Conservation (phyloP, 37 sponge, comb jelly and placozoan genomes). For the Eunapius fragilis region DNA sequence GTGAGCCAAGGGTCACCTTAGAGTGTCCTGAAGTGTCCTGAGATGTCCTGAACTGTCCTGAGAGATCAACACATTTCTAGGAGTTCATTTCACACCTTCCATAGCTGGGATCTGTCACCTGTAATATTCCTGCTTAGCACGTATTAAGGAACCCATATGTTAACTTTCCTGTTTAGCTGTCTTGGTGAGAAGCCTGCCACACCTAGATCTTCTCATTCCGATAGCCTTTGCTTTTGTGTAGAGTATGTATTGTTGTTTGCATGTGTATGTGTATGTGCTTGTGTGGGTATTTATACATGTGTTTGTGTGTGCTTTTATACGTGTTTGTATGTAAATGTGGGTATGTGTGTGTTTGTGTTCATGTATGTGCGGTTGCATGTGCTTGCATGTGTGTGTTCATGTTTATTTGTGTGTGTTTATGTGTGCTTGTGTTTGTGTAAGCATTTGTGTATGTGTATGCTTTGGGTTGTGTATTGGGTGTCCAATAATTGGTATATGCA, state of each 20-base stretch:
- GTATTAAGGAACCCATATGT: not conserved
- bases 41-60: not conserved
- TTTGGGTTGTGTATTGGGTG: too few species aligned
- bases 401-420: constrained; percentile 10
- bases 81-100: not conserved
- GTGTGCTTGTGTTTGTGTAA: too few species aligned
- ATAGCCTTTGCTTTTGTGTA: not conserved
- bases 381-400: not conserved
- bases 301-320: not conserved
- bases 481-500: too few species aligned
- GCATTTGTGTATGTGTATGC: too few species aligned
- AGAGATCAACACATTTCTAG: not conserved
- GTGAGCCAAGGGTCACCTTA: constrained; percentile 8
- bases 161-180: not conserved
- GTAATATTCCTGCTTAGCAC: not conserved
- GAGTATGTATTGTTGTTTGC: not conserved
- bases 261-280: not conserved
- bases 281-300: not conserved
- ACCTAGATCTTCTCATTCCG: not conserved
- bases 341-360: not conserved
- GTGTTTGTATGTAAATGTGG: not conserved
- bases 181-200: not conserved
- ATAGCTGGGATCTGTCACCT: not conserved
- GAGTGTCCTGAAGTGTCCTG: not conserved
- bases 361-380: not conserved